These are phyloP conservation scores for Rafetus swinhoei DNA, from an alignment of 2,113 vertebrate species.

Conservation along the genomic window DNA sequence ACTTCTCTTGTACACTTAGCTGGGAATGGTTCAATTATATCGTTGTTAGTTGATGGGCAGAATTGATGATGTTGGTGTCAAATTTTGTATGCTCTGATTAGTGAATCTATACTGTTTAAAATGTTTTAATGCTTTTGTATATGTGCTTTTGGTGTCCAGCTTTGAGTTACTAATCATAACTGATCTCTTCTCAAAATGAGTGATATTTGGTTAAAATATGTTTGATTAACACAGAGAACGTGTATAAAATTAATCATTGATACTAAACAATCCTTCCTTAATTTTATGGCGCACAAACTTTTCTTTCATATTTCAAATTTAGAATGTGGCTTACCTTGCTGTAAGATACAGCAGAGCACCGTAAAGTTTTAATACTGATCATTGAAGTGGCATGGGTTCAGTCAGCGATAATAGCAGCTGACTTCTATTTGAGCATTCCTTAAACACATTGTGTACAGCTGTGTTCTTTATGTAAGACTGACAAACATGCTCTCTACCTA, in stretches of 20 bases:
- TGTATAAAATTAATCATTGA: background rate
- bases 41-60: background rate
- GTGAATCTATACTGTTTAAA: background rate
- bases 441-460: background rate
- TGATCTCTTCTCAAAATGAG: background rate
- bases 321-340: background rate
- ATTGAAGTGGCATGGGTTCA: background rate
- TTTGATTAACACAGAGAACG: too few relatives aligned
- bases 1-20: background rate
- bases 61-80: background rate
- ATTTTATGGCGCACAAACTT: background rate
- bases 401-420: background rate
- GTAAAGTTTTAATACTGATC: fast-evolving
- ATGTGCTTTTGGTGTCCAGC: background rate
- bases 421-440: background rate
- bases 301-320: background rate
- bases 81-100: background rate
- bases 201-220: background rate
- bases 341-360: background rate
- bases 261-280: background rate
- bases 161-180: background rate
- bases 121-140: constrained; percentile 10
- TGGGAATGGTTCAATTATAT: constrained; percentile 23
- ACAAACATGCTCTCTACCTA: background rate
- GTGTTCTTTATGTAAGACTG: background rate